Evolutionary conservation across 2,888 invertebrate genomes (phyloP).

Genomic region (Cataglyphis albicans): DNA sequence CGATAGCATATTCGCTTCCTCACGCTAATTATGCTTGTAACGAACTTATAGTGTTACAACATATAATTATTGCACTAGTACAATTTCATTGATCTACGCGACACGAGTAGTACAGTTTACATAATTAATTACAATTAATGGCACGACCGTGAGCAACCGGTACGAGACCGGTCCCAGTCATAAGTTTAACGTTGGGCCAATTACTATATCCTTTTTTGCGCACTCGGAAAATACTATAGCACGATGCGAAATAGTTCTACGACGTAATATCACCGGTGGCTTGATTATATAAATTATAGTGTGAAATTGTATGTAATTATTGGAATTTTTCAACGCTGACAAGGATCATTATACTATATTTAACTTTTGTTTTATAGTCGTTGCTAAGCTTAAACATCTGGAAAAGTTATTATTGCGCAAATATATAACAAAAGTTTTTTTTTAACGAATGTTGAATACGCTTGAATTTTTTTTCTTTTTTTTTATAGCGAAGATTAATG

Average conservation of each 20-base stretch:
- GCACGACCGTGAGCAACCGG: neutral
- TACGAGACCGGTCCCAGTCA: neutral
- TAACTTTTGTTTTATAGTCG: neutral
- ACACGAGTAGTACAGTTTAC: neutral
- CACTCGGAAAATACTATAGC: neutral
- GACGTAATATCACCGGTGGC: neutral
- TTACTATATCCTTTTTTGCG: conserved; percentile 8
- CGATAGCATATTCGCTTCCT: neutral
- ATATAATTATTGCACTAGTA: conserved; percentile 23
- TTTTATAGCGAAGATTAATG: neutral
- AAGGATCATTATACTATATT: neutral
- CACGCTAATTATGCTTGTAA: conserved; percentile 21
- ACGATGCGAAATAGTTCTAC: neutral
- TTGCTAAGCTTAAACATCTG: neutral
- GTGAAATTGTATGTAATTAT: neutral
- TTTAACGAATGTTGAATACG: neutral
- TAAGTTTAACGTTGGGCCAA: conserved; percentile 16
- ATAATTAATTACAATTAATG: conserved; percentile 57
- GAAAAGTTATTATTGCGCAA: neutral
- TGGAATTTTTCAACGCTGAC: neutral
- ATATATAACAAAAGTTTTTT: neutral
- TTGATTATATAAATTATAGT: neutral
- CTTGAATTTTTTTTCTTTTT: neutral
- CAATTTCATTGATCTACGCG: neutral
- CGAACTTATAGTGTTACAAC: neutral